Evolutionary conservation across 2,888 invertebrate species (phyloP), one percentile per base, ranked within the genome.

Genomic region (Adela reaumurella): DNA sequence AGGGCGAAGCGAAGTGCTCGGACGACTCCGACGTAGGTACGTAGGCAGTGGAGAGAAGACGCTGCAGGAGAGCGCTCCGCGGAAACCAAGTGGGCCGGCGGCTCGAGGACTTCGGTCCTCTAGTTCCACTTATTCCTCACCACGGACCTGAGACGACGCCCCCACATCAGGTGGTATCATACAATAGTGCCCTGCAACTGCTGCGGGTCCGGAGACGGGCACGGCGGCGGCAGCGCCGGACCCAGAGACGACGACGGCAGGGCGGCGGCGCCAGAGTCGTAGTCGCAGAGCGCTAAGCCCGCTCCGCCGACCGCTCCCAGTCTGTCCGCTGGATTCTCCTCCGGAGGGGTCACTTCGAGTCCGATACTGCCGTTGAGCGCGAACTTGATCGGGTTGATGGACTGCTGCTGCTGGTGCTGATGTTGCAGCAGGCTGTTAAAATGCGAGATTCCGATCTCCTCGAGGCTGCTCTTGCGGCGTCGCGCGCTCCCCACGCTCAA

Each of bases 131-230:
- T 87, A 65, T 86, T 89, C 68, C 87, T 84, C 61, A 84, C 74
- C 58, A 88, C 86, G 72, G 89, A 88, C 81, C 89, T 86, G 73
- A 88, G 82, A 81, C 91, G 86, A 74, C 90, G 89, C 84, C 92
- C 90, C 91, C 92, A 91, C 91, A 92, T 91, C 54, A 91, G 88
- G 85, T 92, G 88, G 84, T 92, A 92, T 93, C 92, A 94, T 91
- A 94, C 93, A 74, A 94, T 92, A 65, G 93, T 94, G 58, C 93
- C 93, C 73, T 92, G 92, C 53, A 92, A 77, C 63, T 90, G 89
- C 65, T 89, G 89, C 17, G 89, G 84, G 62, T 88, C 87, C 18
- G 74, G 72, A 28, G 77, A 62, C 8, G 71, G 63, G 11, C 68
- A 59, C 10, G 73, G 62, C 52, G 62, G 66, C 29, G 61, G 66